Evolutionary conservation across 2,113 vertebrate genomes (phyloP).

Genomic region (Gavia stellata): DNA sequence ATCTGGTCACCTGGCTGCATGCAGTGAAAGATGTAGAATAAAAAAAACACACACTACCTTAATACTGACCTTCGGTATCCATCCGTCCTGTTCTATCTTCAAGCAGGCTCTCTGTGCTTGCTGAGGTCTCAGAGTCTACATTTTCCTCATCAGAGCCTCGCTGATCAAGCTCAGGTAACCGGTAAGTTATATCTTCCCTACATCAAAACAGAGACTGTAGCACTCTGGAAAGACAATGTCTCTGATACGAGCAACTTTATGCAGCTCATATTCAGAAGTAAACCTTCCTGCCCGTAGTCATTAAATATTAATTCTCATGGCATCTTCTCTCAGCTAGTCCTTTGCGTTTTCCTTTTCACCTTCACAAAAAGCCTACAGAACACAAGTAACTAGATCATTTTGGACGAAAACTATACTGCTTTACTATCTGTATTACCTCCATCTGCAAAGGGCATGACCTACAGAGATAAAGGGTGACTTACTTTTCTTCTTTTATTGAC

Average conservation of each 20-base stretch:
- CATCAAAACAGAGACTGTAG: background rate
- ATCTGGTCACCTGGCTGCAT: background rate
- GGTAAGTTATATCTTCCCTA: conserved; percentile 92
- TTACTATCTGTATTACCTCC: background rate
- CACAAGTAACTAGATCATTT: background rate
- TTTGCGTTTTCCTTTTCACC: background rate
- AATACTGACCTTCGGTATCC: conserved; percentile 89
- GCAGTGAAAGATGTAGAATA: background rate
- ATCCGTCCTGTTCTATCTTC: conserved; percentile 76
- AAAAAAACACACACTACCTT: conserved; percentile 65
- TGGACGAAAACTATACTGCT: background rate
- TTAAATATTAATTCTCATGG: background rate
- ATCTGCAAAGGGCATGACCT: background rate
- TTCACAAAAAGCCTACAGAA: background rate
- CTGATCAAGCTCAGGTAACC: conserved; percentile 92
- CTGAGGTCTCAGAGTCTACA: conserved; percentile 88
- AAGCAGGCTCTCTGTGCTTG: conserved; percentile 92
- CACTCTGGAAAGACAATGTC: background rate
- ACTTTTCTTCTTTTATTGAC: conserved; percentile 98
- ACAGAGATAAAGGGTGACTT: conserved; percentile 23
- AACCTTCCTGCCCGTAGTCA: background rate
- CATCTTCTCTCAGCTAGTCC: background rate
- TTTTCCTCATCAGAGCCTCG: conserved; percentile 94
- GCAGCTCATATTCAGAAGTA: background rate
- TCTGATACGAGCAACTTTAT: background rate